A percentile compares a stretch with the other conserved stretches of the same genome.
Conservation (phyloP, 2,797 vertebrate genomes). For the Sebastes itinus region DNA sequence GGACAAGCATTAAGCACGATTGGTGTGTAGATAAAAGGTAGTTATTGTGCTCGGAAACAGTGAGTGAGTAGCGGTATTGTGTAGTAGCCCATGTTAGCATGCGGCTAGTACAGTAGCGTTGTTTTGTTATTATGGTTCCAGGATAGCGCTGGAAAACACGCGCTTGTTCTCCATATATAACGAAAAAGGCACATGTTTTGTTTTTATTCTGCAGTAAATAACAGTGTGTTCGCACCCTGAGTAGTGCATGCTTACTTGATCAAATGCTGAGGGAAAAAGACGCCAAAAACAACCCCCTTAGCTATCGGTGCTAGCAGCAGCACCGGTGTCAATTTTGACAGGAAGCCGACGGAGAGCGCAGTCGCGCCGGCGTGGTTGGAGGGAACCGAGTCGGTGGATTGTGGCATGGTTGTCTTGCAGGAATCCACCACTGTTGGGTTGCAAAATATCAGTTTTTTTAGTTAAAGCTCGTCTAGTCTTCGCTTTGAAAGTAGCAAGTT, state of each 20-base stretch:
- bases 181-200: background rate
- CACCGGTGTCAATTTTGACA: conserved; percentile 84
- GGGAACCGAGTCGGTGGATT: conserved; percentile 35
- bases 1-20: background rate
- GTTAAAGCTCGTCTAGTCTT: background rate
- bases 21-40: fast-evolving
- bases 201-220: background rate
- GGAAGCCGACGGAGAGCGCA: conserved; percentile 70
- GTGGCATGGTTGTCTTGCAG: background rate
- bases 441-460: background rate
- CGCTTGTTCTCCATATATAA: background rate
- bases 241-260: background rate
- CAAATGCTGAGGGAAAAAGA: conserved; percentile 42
- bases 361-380: conserved; percentile 47
- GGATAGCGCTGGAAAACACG: conserved; percentile 7
- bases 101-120: conserved; percentile 70
- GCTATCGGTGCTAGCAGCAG: conserved; percentile 69
- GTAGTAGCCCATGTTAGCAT: conserved; percentile 65
- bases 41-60: background rate
- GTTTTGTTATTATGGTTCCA: conserved; percentile 75
- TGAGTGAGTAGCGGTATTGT: conserved; percentile 30
- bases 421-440: background rate
- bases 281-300: conserved; percentile 26
- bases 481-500: conserved; percentile 36
- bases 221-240: background rate